phyloP scores from a whole-genome alignment of 2,888 invertebrate species.

The Liodrosophila aerea region DNA sequence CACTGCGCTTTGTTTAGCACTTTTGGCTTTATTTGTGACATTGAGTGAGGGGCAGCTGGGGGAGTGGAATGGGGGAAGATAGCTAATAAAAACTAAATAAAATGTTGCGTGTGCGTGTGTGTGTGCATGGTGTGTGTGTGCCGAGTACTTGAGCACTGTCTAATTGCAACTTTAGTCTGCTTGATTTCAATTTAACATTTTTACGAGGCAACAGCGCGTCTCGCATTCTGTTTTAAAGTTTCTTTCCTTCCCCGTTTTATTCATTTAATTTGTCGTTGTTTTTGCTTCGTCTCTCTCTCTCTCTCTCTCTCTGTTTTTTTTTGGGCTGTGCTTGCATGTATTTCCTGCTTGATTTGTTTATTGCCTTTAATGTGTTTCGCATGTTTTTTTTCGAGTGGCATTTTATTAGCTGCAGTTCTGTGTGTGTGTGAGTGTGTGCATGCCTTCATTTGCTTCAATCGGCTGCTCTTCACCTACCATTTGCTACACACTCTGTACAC shows the following conservation, averaged over 20 bases:
- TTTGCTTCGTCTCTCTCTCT: slow-evolving; percentile 2
- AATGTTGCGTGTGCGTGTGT: slow-evolving; percentile 8
- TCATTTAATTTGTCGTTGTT: slow-evolving; percentile 1
- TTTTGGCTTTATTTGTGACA: slow-evolving; percentile 19
- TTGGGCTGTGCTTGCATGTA: slow-evolving; percentile 24
- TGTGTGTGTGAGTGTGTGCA: slow-evolving; percentile 10
- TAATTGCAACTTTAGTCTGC: slow-evolving; percentile 52
- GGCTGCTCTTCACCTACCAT: slow-evolving; percentile 15
- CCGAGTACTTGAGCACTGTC: slow-evolving; percentile 44
- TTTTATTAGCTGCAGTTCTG: slow-evolving; percentile 58
- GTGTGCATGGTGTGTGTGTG: slow-evolving; percentile 16
- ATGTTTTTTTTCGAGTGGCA: slow-evolving; percentile 64
- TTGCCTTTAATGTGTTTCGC: slow-evolving; percentile 75
- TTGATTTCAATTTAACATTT: slow-evolving; percentile 55
- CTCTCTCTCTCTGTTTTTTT: slow-evolving; percentile 19
- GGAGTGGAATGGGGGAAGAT: slow-evolving; percentile 4
- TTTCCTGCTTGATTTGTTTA: slow-evolving; percentile 77
- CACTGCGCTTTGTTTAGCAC: slow-evolving; percentile 34
- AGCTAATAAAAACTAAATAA: slow-evolving; percentile 16
- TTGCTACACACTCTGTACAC: slow-evolving; percentile 3
- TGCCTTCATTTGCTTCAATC: slow-evolving; percentile 3
- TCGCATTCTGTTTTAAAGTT: slow-evolving; percentile 11
- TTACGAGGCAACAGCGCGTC: slow-evolving; percentile 40
- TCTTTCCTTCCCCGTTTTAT: not conserved
- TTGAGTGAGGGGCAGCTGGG: slow-evolving; percentile 7